These are phyloP conservation scores for Phlogophora meticulosa DNA, from an alignment of 2,888 invertebrate genomes.

Conservation along the genomic window DNA sequence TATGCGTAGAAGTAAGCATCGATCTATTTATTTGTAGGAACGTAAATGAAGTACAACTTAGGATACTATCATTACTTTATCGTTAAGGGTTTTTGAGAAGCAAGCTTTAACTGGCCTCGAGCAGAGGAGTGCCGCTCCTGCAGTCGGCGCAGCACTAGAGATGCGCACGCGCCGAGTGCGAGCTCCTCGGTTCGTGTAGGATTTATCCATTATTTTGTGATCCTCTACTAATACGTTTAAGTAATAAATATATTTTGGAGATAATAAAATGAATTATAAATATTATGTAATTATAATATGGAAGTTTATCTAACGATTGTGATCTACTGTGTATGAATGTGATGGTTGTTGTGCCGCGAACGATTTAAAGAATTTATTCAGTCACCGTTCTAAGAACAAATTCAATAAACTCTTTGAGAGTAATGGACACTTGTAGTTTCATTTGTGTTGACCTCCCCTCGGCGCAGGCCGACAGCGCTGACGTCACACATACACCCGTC, in stretches of 20 bases:
- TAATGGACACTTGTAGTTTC: constrained; percentile 66
- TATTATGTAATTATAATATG: constrained; percentile 60
- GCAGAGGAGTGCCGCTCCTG: constrained; percentile 25
- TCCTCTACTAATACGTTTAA: constrained; percentile 71
- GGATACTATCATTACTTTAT: constrained; percentile 70
- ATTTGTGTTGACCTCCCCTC: constrained; percentile 52
- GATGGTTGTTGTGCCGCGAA: constrained; percentile 65
- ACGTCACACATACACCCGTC: too few relatives aligned
- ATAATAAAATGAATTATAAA: constrained; percentile 63
- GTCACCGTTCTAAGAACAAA: constrained; percentile 85
- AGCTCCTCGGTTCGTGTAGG: constrained; percentile 54
- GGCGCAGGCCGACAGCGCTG: not conserved
- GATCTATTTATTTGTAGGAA: constrained; percentile 82
- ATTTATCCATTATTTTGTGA: constrained; percentile 74
- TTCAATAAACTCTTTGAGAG: constrained; percentile 84
- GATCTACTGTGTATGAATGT: constrained; percentile 69
- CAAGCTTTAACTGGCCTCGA: constrained; percentile 76
- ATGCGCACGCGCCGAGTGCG: too few relatives aligned
- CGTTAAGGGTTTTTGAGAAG: constrained; percentile 69
- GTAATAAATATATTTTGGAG: constrained; percentile 73
- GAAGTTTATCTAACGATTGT: constrained; percentile 61
- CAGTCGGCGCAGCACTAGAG: too few relatives aligned
- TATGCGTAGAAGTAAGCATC: constrained; percentile 68
- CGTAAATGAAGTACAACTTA: constrained; percentile 86
- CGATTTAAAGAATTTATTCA: constrained; percentile 72